Conservation (phyloP, 2,113 vertebrate genomes). For the Forbesichthys papilliferus region DNA sequence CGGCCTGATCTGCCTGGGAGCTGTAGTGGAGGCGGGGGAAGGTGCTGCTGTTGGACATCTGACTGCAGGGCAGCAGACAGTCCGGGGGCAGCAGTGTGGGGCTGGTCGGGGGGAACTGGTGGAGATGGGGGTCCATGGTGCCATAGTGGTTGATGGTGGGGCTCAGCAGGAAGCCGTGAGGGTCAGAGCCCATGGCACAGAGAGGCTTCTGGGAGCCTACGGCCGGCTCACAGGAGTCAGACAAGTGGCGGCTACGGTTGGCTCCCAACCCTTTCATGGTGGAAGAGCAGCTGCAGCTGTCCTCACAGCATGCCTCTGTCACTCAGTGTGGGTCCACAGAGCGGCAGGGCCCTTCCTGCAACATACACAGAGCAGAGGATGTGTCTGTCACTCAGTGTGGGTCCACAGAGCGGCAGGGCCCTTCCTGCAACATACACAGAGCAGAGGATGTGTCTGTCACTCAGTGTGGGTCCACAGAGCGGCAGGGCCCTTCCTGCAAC, state of each 20-base stretch:
- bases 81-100: constrained; percentile 82
- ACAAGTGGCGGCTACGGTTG: constrained; percentile 92
- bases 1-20: constrained; percentile 87
- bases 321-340: constrained; percentile 46
- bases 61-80: constrained; percentile 90
- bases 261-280: constrained; percentile 98
- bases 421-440: too few relatives aligned
- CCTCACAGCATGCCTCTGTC: constrained; percentile 57
- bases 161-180: constrained; percentile 87
- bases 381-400: too few relatives aligned
- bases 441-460: too few relatives aligned
- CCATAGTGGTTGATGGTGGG: constrained; percentile 88
- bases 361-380: background rate
- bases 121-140: constrained; percentile 86
- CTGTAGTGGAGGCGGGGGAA: constrained; percentile 96
- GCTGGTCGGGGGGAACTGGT: constrained; percentile 74
- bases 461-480: too few relatives aligned
- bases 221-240: constrained; percentile 88
- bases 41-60: constrained; percentile 94
- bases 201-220: constrained; percentile 81
- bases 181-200: constrained; percentile 76
- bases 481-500: too few relatives aligned
- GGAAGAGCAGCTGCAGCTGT: constrained; percentile 34
- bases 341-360: constrained; percentile 54
- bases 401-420: too few relatives aligned